Evolutionary conservation across 2,888 invertebrate genomes (phyloP), one percentile per base, ranked within the genome.

Genomic region (Meiosimyza decipiens): DNA sequence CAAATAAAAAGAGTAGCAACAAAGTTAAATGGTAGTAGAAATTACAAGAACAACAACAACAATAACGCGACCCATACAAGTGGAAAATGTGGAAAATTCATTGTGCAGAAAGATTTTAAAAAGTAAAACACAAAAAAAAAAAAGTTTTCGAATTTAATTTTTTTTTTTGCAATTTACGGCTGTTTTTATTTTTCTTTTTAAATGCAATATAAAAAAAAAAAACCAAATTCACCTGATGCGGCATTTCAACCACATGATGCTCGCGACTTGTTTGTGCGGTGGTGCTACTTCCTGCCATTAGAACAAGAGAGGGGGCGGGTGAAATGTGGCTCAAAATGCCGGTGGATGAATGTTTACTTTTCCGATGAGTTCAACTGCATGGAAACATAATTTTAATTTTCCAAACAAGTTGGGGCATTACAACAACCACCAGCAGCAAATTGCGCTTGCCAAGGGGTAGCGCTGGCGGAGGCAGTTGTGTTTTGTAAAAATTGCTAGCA

Each of bases 281-380:
- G n/a, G 47, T 62, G 15, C 9, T 22, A 18, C 62, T 47, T 40
- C 40, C 33, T 3, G 40, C n/a, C 15, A 13, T 33, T 49, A 47
- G 11, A 16, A 40, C 11, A 16, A 15, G 15, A 12, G 2, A 2
- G n/a, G 16, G 3, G 12, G 49, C 62, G 40, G 15, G 16, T n/a
- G n/a, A 18, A 12, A 16, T n/a, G 28, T 18, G 57, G 28, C 28
- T 57, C 16, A 18, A 40, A 16, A 18, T 49, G 33, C 16, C 40
- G 70, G 18, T 70, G 62, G 54, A 57, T 67, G 54, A 55, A 62
- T 70, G 70, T 54, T 70, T 68, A 47, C 63, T 63, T 70, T 40
- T 54, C 54, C 63, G 63, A 70, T 70, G 63, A 70, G 70, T 70
- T 70, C 70, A 70, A 70, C 70, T 70, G 70, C 70, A 63, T 47